Conservation (phyloP, 2,888 invertebrate species). For the Heliconius cydno region DNA sequence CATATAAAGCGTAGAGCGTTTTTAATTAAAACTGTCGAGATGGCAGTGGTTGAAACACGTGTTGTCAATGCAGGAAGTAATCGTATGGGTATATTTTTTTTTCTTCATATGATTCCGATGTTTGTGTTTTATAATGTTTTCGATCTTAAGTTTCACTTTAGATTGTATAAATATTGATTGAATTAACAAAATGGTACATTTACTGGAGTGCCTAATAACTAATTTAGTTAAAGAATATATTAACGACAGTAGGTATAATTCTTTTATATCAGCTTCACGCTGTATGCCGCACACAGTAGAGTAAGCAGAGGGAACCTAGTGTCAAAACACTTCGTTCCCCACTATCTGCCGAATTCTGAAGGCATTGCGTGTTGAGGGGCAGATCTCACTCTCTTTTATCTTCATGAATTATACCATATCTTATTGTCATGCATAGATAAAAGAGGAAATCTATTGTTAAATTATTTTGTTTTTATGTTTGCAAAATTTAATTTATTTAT, state of each 20-base stretch:
- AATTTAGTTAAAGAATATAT: not conserved
- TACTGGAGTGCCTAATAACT: not conserved
- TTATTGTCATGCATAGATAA: not conserved
- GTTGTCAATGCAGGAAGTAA: constrained; percentile 69
- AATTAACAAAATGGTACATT: not conserved
- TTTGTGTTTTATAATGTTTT: not conserved
- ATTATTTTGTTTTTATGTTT: not conserved
- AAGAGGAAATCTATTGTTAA: not conserved
- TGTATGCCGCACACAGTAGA: too few relatives aligned
- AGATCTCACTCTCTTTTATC: not conserved
- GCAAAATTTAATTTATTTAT: not conserved
- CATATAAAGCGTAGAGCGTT: constrained; percentile 47
- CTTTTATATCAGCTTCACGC: too few relatives aligned
- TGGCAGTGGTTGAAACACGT: constrained; percentile 57
- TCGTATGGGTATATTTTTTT: constrained; percentile 59
- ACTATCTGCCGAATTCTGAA: too few relatives aligned
- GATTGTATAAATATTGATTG: not conserved
- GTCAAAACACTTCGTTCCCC: too few relatives aligned
- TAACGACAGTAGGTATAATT: not conserved
- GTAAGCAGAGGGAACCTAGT: too few relatives aligned
- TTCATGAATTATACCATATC: not conserved
- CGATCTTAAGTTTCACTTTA: not conserved
- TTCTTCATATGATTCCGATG: constrained; percentile 53
- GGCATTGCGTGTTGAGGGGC: too few relatives aligned
- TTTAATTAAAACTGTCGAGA: constrained; percentile 58